Evolutionary conservation across 2,888 invertebrate species (phyloP).

Genomic region (Pachliopta kotzebuea): DNA sequence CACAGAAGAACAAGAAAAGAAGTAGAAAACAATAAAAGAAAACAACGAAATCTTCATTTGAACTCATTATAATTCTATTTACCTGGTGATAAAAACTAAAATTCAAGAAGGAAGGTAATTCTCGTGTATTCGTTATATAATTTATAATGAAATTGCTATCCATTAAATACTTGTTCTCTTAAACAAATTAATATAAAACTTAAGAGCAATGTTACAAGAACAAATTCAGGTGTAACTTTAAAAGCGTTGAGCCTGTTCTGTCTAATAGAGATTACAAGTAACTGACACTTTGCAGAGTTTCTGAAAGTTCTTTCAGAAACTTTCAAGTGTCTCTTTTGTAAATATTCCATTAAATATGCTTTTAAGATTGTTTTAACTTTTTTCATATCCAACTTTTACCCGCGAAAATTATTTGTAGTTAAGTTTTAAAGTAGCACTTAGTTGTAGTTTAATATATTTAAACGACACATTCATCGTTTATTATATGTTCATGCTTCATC

Average conservation of each 20-base stretch:
- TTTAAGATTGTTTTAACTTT: background rate
- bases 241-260: conserved; percentile 2
- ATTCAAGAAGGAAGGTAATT: too few relatives aligned
- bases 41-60: too few relatives aligned
- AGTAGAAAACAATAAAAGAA: too few relatives aligned
- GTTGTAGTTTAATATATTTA: too few relatives aligned
- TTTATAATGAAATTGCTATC: too few relatives aligned
- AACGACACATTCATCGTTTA: too few relatives aligned
- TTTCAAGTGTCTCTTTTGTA: conserved; percentile 3
- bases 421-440: too few relatives aligned
- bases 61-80: too few relatives aligned
- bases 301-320: background rate
- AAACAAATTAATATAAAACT: background rate
- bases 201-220: background rate
- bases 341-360: background rate
- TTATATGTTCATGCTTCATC: too few relatives aligned
- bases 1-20: too few relatives aligned
- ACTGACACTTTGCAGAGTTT: conserved; percentile 1
- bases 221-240: background rate
- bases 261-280: conserved; percentile 1
- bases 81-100: too few relatives aligned
- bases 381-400: background rate
- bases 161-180: background rate
- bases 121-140: background rate
- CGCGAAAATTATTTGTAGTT: too few relatives aligned